These are phyloP conservation scores for Actinia equina DNA, from an alignment of 64 coral and sea anemone species.

Conservation along the genomic window DNA sequence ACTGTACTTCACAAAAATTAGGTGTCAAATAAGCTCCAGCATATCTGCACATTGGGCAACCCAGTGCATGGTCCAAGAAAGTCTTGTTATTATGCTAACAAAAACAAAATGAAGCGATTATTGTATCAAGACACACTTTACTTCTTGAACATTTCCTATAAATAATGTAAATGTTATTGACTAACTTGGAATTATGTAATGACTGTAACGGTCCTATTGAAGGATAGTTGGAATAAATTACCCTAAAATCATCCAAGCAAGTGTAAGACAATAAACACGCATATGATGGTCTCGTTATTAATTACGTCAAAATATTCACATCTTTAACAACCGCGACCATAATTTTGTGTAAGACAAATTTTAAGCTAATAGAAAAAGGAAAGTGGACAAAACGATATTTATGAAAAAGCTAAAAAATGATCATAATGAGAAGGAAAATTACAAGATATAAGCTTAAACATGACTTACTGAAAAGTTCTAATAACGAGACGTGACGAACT, in stretches of 20 bases:
- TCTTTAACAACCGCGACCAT: neutral
- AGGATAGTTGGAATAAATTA: neutral
- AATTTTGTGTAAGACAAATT: neutral
- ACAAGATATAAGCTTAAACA: too few relatives aligned
- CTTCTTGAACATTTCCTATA: too few relatives aligned
- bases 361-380: neutral
- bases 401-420: neutral
- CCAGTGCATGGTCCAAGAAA: too few relatives aligned
- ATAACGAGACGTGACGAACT: too few relatives aligned
- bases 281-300: neutral
- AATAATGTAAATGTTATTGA: neutral
- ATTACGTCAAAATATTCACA: conserved; percentile 10
- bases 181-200: neutral
- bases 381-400: neutral
- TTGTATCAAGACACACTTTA: too few relatives aligned
- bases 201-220: neutral
- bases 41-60: too few relatives aligned
- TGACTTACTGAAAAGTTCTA: too few relatives aligned
- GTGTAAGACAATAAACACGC: neutral
- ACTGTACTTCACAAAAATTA: too few relatives aligned
- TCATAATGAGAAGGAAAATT: neutral
- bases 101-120: too few relatives aligned
- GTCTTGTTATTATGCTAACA: too few relatives aligned
- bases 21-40: too few relatives aligned
- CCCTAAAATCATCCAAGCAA: neutral